Evolutionary conservation across 2,888 invertebrate genomes (phyloP).

Genomic region (Cephalotes varians): DNA sequence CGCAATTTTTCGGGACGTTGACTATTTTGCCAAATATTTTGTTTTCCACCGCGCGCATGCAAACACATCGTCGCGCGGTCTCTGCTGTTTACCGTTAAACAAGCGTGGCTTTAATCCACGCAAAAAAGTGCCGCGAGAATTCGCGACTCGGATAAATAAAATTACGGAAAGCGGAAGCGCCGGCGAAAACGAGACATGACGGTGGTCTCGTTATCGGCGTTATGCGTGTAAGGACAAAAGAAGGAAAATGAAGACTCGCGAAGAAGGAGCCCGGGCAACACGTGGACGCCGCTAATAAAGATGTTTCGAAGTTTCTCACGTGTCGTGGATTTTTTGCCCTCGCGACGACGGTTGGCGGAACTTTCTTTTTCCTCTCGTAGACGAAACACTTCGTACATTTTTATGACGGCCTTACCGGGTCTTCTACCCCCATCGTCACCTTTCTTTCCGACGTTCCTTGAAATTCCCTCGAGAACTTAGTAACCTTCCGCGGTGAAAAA

Average conservation of each 20-base stretch:
- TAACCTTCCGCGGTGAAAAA: neutral
- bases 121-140: slow-evolving; percentile 11
- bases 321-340: slow-evolving; percentile 53
- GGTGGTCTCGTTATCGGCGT: slow-evolving; percentile 15
- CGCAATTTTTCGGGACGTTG: slow-evolving; percentile 34
- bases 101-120: slow-evolving; percentile 36
- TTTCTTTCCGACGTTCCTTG: neutral
- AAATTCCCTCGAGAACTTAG: neutral
- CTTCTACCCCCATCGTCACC: neutral
- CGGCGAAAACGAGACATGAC: neutral
- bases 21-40: slow-evolving; percentile 45
- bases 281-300: slow-evolving; percentile 55
- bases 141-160: slow-evolving; percentile 1
- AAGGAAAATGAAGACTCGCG: neutral
- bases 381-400: slow-evolving; percentile 48
- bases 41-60: neutral
- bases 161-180: neutral
- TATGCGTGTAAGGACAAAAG: neutral
- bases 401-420: slow-evolving; percentile 27
- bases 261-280: slow-evolving; percentile 23
- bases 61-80: neutral
- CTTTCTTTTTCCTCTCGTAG: slow-evolving; percentile 51
- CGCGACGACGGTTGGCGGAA: slow-evolving; percentile 18
- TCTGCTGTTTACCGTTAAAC: slow-evolving; percentile 42
- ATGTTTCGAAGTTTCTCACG: slow-evolving; percentile 66